A percentile compares a stretch with the other conserved stretches of the same genome.
Conservation (phyloP, 2,113 vertebrate genomes). For the Anhinga rufa region DNA sequence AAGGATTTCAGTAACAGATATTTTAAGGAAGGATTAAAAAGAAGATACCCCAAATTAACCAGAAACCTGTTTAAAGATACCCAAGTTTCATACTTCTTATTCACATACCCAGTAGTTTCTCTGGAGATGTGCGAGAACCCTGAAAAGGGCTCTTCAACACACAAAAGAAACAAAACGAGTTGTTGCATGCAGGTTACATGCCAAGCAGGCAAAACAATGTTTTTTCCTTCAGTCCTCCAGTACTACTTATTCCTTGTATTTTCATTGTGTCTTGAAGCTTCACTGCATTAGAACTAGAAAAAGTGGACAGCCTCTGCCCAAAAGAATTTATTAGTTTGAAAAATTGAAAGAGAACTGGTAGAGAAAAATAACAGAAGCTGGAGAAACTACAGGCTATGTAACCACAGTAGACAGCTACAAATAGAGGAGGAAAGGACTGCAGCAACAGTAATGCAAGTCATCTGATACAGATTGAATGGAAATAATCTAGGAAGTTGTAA, state of each 20-base stretch:
- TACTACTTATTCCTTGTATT: not conserved
- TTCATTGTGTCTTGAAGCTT: not conserved
- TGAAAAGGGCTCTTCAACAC: not conserved
- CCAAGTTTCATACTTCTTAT: not conserved
- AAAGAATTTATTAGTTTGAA: not conserved
- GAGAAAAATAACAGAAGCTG: not conserved
- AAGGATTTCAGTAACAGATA: not conserved
- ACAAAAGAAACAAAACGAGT: not conserved
- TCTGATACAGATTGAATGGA: not conserved
- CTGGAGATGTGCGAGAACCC: not conserved
- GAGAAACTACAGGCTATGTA: not conserved
- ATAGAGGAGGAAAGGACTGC: not conserved
- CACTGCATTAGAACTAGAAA: not conserved
- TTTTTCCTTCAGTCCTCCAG: not conserved
- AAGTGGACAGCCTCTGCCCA: not conserved
- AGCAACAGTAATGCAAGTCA: not conserved
- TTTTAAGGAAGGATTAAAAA: not conserved
- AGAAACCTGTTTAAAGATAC: not conserved
- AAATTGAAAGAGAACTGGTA: not conserved
- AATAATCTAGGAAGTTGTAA: not conserved
- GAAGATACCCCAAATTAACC: not conserved
- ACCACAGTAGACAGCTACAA: not conserved
- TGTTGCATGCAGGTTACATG: not conserved
- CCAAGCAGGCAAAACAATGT: not conserved
- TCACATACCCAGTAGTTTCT: not conserved